Evolutionary conservation across 2,888 invertebrate genomes (phyloP), one percentile per base, ranked within the genome.

Genomic region (Orgyia antiqua): DNA sequence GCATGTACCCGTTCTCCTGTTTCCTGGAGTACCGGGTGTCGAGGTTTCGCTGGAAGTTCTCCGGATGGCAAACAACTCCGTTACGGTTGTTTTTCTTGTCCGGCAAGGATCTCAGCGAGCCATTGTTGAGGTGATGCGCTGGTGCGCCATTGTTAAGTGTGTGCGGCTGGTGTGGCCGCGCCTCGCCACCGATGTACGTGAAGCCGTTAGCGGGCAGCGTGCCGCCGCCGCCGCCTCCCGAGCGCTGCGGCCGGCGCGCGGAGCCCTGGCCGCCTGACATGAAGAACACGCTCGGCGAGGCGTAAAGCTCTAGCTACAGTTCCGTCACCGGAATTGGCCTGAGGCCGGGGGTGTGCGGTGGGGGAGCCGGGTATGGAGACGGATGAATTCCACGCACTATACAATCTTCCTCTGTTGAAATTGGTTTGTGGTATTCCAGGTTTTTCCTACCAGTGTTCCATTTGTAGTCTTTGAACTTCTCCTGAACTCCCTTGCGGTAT

Each of bases 281-380:
- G 90, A 91, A 93, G 88, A 88, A 93, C 82, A 89, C 92, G 91
- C 88, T 91, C 88, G 90, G 92, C 88, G 94, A 94, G 91, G 94
- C 94, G 93, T 94, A 94, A 87, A 94, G 93, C 90, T 95, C 94
- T 94, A 95, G 95, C 94, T 95, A 95, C 93, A 95, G 94, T 76
- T 95, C 95, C 88, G 95, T 95, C 62, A 95, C 94, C 52, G 95
- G 95, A 65, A 95, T 93, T 10, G 94, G 93, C 65, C 76, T 73
- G 64, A 70, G 84, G 87, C 73, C 87, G 82, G 67, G 76, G 50
- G 77, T 59, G 79, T 77, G 78, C 59, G 79, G 68, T 21, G 87
- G 87, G 19, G 88, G 68, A 88, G 66, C 73, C 37, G 82, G 82
- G 74, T 83, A 87, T 66, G 83, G 87, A 44, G 83, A 76, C 36